These are phyloP conservation scores for Ptychoptera contaminata DNA, from an alignment of 2,888 invertebrate genomes.

Conservation along the genomic window DNA sequence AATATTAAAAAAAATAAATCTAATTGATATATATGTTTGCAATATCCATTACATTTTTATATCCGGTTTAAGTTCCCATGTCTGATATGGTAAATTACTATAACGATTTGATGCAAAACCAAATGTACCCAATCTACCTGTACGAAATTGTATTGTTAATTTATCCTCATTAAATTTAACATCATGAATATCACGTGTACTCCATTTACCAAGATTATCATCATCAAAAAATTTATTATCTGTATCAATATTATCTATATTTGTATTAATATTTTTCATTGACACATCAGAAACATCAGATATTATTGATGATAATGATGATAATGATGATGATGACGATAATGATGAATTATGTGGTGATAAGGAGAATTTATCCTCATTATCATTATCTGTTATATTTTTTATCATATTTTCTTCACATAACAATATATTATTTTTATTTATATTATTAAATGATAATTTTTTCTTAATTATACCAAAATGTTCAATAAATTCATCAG, in stretches of 20 bases:
- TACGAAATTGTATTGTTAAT: slow-evolving; percentile 57
- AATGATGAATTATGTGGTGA: too few species aligned
- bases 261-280: too few species aligned
- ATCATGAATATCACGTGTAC: slow-evolving; percentile 56
- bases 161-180: slow-evolving; percentile 76
- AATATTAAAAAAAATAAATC: neutral
- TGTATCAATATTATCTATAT: neutral
- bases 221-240: neutral
- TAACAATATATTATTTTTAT: too few species aligned
- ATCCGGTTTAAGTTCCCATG: slow-evolving; percentile 68
- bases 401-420: too few species aligned
- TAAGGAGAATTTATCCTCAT: too few species aligned
- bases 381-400: too few species aligned
- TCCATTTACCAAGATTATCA: slow-evolving; percentile 38
- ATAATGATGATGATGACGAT: too few species aligned
- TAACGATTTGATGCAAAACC: slow-evolving; percentile 60
- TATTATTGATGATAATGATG: too few species aligned
- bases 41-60: slow-evolving; percentile 32
- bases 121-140: slow-evolving; percentile 52
- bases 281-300: too few species aligned
- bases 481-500: too few species aligned
- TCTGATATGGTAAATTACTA: slow-evolving; percentile 70
- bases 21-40: neutral
- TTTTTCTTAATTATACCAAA: too few species aligned
- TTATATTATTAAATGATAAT: too few species aligned